A percentile compares a stretch with the other conserved stretches of the same genome.
These are phyloP conservation scores for Danio choprae DNA, from an alignment of 2,797 vertebrate genomes.

Conservation along the genomic window DNA sequence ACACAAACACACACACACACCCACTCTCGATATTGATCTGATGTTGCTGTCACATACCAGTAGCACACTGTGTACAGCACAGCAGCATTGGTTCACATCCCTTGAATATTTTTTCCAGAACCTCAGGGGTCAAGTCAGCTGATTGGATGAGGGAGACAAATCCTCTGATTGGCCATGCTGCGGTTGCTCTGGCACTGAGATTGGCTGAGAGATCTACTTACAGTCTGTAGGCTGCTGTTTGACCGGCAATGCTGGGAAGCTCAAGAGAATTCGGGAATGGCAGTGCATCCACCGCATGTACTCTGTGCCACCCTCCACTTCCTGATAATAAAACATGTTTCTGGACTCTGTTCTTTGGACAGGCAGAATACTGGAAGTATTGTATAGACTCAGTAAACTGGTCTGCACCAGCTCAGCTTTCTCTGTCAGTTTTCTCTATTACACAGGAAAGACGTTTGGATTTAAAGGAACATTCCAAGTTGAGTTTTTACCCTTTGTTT, in stretches of 20 bases:
- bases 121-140: constrained; percentile 8
- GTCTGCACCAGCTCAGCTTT: background rate
- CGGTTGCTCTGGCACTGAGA: background rate
- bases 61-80: constrained; percentile 37
- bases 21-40: constrained; percentile 20
- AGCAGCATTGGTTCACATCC: constrained; percentile 16
- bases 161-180: constrained; percentile 20
- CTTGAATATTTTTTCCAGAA: constrained; percentile 16
- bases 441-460: background rate
- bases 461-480: no score
- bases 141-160: constrained; percentile 34
- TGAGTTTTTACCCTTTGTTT: no score
- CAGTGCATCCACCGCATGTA: background rate
- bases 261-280: constrained; percentile 21
- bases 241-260: constrained; percentile 41
- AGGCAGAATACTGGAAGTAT: background rate
- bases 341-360: background rate
- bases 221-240: constrained; percentile 43
- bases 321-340: constrained; percentile 28
- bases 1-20: constrained; percentile 18
- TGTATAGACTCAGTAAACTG: background rate
- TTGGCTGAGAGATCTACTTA: constrained; percentile 42
- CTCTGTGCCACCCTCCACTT: constrained; percentile 20
- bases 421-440: background rate
- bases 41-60: background rate